Evolutionary conservation across 2,113 vertebrate species (phyloP).

Genomic region (Podilymbus podiceps): DNA sequence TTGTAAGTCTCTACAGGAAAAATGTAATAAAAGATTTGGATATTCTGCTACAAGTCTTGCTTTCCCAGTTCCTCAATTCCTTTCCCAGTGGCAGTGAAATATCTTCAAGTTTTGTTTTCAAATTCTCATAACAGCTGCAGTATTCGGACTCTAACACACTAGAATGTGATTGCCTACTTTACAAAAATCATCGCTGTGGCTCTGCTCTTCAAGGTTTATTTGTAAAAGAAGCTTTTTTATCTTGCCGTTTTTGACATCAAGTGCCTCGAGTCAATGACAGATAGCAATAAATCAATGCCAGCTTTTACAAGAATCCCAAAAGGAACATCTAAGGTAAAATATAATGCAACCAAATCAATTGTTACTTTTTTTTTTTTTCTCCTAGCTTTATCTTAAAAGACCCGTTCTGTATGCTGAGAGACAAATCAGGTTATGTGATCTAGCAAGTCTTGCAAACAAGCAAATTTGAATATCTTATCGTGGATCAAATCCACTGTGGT

Average conservation of each 20-base stretch:
- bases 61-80: not conserved
- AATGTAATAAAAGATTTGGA: not conserved
- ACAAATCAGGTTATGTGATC: not conserved
- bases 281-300: slow-evolving; percentile 17
- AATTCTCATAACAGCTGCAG: not conserved
- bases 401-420: not conserved
- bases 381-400: not conserved
- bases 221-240: slow-evolving; percentile 6
- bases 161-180: not conserved
- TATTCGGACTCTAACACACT: not conserved
- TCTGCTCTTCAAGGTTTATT: not conserved
- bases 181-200: not conserved
- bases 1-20: not conserved
- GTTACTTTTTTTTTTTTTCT: not conserved
- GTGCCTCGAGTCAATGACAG: not conserved
- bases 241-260: slow-evolving; percentile 31
- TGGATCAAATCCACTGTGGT: slow-evolving; percentile 9
- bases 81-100: not conserved
- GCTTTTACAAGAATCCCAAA: not conserved
- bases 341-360: not conserved
- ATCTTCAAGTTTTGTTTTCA: slow-evolving; percentile 8
- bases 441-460: not conserved
- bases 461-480: not conserved
- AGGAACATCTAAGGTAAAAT: slow-evolving; percentile 4
- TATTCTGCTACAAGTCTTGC: not conserved